Conservation (phyloP, 2,888 invertebrate genomes). For the Flexamia atlantica region DNA sequence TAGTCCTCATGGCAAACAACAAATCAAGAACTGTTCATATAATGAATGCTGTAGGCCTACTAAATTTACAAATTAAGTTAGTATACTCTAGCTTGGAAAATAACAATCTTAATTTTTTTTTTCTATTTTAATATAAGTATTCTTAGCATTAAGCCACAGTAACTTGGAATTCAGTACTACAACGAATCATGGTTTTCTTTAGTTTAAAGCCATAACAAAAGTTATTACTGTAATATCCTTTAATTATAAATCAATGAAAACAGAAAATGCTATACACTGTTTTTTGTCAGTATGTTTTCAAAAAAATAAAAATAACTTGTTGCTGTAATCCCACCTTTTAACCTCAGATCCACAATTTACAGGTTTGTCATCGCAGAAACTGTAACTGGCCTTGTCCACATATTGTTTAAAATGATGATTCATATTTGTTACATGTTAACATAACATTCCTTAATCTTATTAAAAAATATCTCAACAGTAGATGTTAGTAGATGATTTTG, state of each 20-base stretch:
- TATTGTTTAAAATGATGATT: background rate
- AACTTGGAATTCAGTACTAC: no score
- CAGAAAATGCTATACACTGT: no score
- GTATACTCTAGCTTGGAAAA: background rate
- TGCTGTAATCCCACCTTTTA: background rate
- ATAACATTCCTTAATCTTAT: background rate
- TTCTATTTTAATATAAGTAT: background rate
- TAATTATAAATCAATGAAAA: no score
- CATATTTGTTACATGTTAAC: background rate
- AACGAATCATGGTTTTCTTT: background rate
- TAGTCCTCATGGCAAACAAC: background rate
- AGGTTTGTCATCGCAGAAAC: background rate
- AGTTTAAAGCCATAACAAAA: no score
- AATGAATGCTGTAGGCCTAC: no score
- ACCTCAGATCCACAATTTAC: background rate
- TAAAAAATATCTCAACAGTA: no score
- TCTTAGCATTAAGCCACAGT: background rate
- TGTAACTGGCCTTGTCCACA: constrained; percentile 34
- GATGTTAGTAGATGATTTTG: background rate
- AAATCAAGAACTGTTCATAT: background rate
- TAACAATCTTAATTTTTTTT: background rate
- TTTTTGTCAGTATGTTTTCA: no score
- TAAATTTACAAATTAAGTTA: no score
- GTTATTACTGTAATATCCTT: no score
- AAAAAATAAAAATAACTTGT: no score